phyloP scores from a whole-genome alignment of 2,113 vertebrate species.

The Dissostichus mawsoni region DNA sequence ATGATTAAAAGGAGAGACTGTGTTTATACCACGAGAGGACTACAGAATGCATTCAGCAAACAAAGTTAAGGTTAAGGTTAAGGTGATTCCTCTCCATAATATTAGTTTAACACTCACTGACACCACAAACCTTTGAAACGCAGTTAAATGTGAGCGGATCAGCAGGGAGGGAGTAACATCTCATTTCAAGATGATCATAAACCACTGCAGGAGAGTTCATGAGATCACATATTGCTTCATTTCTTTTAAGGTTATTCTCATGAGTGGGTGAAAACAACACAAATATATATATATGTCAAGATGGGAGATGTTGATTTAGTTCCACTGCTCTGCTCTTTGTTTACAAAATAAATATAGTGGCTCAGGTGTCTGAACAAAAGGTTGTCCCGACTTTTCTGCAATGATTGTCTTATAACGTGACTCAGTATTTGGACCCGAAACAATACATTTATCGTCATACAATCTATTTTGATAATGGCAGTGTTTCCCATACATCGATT shows the following conservation, averaged over 20 bases:
- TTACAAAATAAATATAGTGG: constrained; percentile 35
- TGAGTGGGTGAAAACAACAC: too few relatives aligned
- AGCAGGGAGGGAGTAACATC: background rate
- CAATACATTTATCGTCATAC: too few relatives aligned
- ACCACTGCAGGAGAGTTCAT: background rate
- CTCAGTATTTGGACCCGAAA: background rate
- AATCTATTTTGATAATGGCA: background rate
- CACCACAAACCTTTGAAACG: too few relatives aligned
- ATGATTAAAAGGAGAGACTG: constrained; percentile 62
- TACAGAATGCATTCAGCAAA: background rate
- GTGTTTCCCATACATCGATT: too few relatives aligned
- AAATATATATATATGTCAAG: background rate
- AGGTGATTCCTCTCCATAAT: background rate
- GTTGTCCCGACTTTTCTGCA: background rate
- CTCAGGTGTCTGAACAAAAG: constrained; percentile 13
- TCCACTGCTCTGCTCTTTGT: constrained; percentile 3
- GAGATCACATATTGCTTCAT: background rate
- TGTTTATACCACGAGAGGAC: background rate
- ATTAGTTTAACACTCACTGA: background rate
- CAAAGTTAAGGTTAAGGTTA: background rate
- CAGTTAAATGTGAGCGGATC: too few relatives aligned
- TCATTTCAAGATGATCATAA: background rate
- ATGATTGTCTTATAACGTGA: background rate
- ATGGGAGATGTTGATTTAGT: background rate
- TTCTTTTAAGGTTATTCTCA: background rate